A percentile compares a stretch with the other conserved stretches of the same genome.
phyloP scores from a whole-genome alignment of 2,888 invertebrate species.

The Hirtodrosophila duncani region DNA sequence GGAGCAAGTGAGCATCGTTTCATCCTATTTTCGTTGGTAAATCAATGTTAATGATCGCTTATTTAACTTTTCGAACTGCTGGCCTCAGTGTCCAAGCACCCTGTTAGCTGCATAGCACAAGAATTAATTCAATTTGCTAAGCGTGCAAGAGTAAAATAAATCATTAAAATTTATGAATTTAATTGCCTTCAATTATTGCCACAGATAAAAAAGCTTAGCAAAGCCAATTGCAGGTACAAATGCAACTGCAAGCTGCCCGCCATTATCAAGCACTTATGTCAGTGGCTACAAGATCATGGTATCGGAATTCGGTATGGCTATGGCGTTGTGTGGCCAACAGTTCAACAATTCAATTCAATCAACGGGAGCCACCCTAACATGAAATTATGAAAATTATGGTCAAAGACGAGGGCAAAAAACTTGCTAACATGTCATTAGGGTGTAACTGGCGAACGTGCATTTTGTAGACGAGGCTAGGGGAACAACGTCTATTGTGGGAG shows the following conservation, averaged over 20 bases:
- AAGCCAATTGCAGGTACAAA: slow-evolving; percentile 25
- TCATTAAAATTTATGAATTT: slow-evolving; percentile 73
- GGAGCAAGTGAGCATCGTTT: too few species aligned
- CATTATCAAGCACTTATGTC: slow-evolving; percentile 28
- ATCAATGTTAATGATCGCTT: too few species aligned
- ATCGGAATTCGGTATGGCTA: slow-evolving; percentile 2
- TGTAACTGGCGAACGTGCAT: slow-evolving; percentile 31
- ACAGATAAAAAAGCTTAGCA: slow-evolving; percentile 57
- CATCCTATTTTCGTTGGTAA: too few species aligned
- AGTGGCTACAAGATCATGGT: slow-evolving; percentile 4
- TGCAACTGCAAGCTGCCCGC: slow-evolving; percentile 19
- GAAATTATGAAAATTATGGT: slow-evolving; percentile 61
- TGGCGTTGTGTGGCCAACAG: slow-evolving; percentile 34
- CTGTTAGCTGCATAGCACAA: slow-evolving; percentile 31
- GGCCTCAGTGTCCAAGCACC: slow-evolving; percentile 32
- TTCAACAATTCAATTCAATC: slow-evolving; percentile 53
- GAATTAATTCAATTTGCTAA: slow-evolving; percentile 49
- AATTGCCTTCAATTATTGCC: slow-evolving; percentile 65
- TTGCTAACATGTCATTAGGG: slow-evolving; percentile 56
- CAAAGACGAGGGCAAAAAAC: slow-evolving; percentile 6
- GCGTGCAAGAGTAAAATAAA: slow-evolving; percentile 60
- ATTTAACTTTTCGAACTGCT: background rate
- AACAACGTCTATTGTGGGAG: background rate
- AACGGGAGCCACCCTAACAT: slow-evolving; percentile 63
- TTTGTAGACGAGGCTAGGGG: slow-evolving; percentile 8